Conservation (phyloP, 2,888 invertebrate genomes). For the Lasioglossum oenotherae region DNA sequence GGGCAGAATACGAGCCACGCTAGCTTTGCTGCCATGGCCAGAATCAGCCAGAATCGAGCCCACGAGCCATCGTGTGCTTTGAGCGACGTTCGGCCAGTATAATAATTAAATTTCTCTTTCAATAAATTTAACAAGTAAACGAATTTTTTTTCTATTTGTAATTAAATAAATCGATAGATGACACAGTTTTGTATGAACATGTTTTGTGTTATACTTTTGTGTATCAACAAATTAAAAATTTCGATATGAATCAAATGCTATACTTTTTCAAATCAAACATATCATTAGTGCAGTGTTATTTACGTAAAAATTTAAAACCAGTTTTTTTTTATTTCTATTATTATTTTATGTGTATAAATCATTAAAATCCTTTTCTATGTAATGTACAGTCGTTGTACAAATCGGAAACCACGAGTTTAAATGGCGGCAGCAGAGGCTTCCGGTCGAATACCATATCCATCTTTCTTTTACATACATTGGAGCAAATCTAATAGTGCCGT, state of each 20-base stretch:
- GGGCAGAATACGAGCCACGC: too few species aligned
- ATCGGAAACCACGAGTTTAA: constrained; percentile 12
- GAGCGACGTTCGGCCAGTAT: too few species aligned
- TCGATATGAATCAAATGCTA: neutral
- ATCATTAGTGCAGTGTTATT: neutral
- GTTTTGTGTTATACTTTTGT: neutral
- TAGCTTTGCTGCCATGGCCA: too few species aligned
- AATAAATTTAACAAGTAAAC: neutral
- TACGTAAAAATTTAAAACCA: neutral
- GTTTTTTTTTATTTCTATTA: neutral
- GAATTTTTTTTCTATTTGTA: too few species aligned
- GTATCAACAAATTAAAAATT: neutral
- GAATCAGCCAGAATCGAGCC: too few species aligned
- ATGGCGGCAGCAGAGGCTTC: neutral
- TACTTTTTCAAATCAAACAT: neutral
- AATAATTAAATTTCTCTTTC: neutral
- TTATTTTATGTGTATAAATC: neutral
- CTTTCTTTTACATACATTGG: neutral
- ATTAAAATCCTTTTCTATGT: neutral
- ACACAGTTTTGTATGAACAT: too few species aligned
- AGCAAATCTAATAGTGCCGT: neutral
- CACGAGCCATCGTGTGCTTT: too few species aligned
- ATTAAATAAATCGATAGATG: too few species aligned
- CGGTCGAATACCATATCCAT: neutral
- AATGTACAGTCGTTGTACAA: neutral